Conservation (phyloP, 2,797 vertebrate species). For the Crenichthys baileyi region DNA sequence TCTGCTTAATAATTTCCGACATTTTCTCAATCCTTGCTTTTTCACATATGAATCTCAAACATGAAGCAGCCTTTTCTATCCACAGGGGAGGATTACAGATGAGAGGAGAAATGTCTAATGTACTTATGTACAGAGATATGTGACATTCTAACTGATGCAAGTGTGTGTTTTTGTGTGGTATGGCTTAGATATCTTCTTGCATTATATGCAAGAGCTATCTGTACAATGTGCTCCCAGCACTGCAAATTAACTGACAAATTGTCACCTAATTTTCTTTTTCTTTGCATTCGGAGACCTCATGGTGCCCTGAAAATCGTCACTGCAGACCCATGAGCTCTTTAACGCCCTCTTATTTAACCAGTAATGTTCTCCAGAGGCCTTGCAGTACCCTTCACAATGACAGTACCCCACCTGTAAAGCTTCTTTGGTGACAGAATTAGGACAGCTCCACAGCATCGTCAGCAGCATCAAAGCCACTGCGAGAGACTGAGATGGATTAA, state of each 20-base stretch:
- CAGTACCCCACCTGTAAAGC: conserved; percentile 58
- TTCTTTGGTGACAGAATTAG: conserved; percentile 75
- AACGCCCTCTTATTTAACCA: conserved; percentile 31
- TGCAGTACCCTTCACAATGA: conserved; percentile 38
- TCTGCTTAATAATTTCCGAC: conserved; percentile 33
- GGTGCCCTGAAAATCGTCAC: conserved; percentile 26
- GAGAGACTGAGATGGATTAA: conserved; percentile 71
- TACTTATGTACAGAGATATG: conserved; percentile 36
- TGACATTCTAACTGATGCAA: conserved; percentile 27
- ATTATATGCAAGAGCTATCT: conserved; percentile 26
- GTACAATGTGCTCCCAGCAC: conserved; percentile 10
- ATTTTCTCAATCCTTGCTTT: conserved; percentile 41
- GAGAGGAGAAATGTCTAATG: conserved; percentile 34
- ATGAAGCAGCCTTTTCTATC: conserved; percentile 35
- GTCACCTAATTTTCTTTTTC: conserved; percentile 43
- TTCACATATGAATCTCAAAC: conserved; percentile 40
- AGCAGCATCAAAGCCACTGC: conserved; percentile 62
- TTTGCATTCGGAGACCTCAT: conserved; percentile 34
- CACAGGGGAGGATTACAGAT: conserved; percentile 46
- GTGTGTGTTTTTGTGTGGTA: conserved; percentile 1
- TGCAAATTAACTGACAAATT: conserved; percentile 59
- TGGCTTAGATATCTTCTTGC: conserved; percentile 30
- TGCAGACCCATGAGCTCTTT: conserved; percentile 40
- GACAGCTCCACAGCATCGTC: conserved; percentile 55
- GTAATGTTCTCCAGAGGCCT: conserved; percentile 33